Evolutionary conservation across 2,113 vertebrate species (phyloP), one percentile per base, ranked within the genome.

Genomic region (Tachycineta bicolor): DNA sequence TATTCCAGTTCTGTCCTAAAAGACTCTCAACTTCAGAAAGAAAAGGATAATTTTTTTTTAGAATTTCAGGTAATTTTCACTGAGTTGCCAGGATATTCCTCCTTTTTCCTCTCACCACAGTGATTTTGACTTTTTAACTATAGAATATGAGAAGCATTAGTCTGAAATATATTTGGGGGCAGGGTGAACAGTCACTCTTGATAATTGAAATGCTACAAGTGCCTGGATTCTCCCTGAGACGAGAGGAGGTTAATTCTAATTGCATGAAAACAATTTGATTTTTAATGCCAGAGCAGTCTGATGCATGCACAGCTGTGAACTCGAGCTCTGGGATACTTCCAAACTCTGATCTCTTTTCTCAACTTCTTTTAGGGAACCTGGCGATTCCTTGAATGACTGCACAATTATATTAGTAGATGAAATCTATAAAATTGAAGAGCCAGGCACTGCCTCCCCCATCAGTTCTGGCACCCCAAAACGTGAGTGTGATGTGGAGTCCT

Each of bases 391-490:
- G 56, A 99, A 98, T 2, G 98, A 99, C 95, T 99, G 99, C 81
- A 98, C 97, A 14, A 99, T 99, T 90, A 93, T 97, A n/a, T 98
- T 99, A 34, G 98, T 99, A 94, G 99, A 98, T 23, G 99, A 99
- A 87, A 98, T 99, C 64, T 99, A 99, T 96, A 99, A 99, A 97
- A 99, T 99, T 4, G 99, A 99, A 91, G 98, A 98, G 49, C 97
- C 98, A 2, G 98, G 99, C 17, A 98, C 97, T 46, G 78, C 94
- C 22, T 93, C 93, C n/a, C 98, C 97, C 2, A 33, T 98, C 58
- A 97, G 97, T 5, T 50, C 96, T 12, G 98, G 98, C 39, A 98
- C 98, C 1, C 39, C 98, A 31, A 99, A 99, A 97, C 98, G 99
- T 99, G 96, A 98, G 98, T 96, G 2, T 86, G 6, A 2, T 39